Evolutionary conservation across 2,888 invertebrate genomes (phyloP).

Genomic region (Chaitophorus viminalis): DNA sequence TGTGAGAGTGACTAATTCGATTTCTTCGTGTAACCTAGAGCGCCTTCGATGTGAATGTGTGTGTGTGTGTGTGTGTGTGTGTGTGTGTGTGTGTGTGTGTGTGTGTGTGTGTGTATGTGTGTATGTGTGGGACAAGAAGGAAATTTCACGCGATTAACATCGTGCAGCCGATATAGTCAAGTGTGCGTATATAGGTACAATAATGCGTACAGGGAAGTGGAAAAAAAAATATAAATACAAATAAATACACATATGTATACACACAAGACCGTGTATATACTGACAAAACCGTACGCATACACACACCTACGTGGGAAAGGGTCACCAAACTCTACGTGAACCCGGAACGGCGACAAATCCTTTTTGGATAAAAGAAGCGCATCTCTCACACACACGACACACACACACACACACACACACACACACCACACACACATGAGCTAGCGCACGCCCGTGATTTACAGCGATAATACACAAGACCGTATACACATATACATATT

Average conservation of each 20-base stretch:
- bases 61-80: neutral
- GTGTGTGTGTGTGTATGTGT: neutral
- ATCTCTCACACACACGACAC: no score
- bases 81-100: neutral
- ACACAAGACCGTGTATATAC: neutral
- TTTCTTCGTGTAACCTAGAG: slow-evolving; percentile 5
- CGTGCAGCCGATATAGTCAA: neutral
- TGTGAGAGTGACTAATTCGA: slow-evolving; percentile 59
- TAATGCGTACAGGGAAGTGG: neutral
- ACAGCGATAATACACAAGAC: neutral
- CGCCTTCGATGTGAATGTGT: neutral
- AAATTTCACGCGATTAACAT: slow-evolving; percentile 56
- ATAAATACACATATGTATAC: neutral
- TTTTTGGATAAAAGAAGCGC: neutral
- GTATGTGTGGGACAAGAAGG: neutral
- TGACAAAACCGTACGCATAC: neutral
- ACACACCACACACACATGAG: neutral
- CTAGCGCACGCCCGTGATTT: slow-evolving; percentile 32
- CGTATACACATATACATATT: no score
- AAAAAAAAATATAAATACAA: neutral
- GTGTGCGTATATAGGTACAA: no score
- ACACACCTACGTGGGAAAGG: slow-evolving; percentile 57
- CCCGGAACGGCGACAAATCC: slow-evolving; percentile 60
- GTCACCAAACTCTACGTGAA: slow-evolving; percentile 60
- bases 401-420: neutral